Conservation (phyloP, 92 coral and sea anemone species). For the Micromussa lordhowensis region DNA sequence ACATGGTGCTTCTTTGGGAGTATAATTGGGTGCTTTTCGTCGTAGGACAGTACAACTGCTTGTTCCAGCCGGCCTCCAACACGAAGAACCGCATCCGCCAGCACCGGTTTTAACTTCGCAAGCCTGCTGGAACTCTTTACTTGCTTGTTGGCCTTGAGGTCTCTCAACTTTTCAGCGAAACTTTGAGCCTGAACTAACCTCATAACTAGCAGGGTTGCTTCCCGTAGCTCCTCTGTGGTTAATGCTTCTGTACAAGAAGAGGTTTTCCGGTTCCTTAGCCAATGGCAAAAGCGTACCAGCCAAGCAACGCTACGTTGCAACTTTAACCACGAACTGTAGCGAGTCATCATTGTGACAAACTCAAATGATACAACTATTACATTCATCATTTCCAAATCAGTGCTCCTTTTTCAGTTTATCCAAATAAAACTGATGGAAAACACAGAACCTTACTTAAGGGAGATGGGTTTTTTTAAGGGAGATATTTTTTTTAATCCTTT, state of each 20-base stretch:
- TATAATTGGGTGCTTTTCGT: slow-evolving; percentile 41
- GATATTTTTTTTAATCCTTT: too few species aligned
- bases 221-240: not conserved
- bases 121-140: not conserved
- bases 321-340: slow-evolving; percentile 30
- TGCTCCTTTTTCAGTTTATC: too few species aligned
- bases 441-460: too few species aligned
- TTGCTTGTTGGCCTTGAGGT: not conserved
- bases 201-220: not conserved
- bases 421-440: too few species aligned
- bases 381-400: too few species aligned
- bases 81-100: not conserved
- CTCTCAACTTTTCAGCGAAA: not conserved
- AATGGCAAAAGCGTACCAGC: slow-evolving; percentile 38
- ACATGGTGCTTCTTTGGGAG: slow-evolving; percentile 9
- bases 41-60: slow-evolving; percentile 1
- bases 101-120: not conserved
- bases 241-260: not conserved
- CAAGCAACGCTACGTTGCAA: slow-evolving; percentile 55
- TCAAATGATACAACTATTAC: too few species aligned
- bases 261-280: not conserved
- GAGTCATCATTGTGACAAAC: slow-evolving; percentile 18
- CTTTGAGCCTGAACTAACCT: not conserved
- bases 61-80: not conserved
- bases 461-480: too few species aligned